Evolutionary conservation across 2,797 vertebrate species (phyloP).

Genomic region (Phaenicophaeus curvirostris): DNA sequence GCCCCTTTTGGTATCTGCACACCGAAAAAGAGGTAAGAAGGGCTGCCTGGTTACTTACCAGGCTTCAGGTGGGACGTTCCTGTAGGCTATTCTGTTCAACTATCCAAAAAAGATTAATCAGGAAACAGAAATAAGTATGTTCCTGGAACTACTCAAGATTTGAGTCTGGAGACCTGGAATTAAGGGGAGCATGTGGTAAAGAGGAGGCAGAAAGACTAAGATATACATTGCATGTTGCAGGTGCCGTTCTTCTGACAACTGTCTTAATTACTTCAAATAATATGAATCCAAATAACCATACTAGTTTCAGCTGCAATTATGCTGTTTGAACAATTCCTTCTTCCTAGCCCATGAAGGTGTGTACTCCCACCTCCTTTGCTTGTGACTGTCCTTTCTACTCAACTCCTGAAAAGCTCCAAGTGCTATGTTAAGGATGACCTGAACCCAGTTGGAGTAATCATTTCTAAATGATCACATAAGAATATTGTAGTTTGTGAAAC

Average conservation of each 20-base stretch:
- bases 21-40: not conserved
- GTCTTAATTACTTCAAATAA: not conserved
- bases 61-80: not conserved
- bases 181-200: not conserved
- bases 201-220: not conserved
- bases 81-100: not conserved
- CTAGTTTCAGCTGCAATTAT: not conserved
- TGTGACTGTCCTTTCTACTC: not conserved
- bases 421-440: too few species aligned
- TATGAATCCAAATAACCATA: not conserved
- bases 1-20: not conserved
- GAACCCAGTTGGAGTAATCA: not conserved
- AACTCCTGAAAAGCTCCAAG: not conserved
- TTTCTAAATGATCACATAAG: not conserved
- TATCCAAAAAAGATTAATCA: not conserved
- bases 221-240: not conserved
- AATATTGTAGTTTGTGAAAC: not conserved
- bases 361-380: not conserved
- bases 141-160: not conserved
- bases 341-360: not conserved
- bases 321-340: not conserved
- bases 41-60: not conserved
- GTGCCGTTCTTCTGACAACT: not conserved
- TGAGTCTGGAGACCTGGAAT: not conserved
- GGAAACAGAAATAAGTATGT: not conserved